phyloP scores from a whole-genome alignment of 2,888 invertebrate species.

The Zaprionus lineosus region DNA sequence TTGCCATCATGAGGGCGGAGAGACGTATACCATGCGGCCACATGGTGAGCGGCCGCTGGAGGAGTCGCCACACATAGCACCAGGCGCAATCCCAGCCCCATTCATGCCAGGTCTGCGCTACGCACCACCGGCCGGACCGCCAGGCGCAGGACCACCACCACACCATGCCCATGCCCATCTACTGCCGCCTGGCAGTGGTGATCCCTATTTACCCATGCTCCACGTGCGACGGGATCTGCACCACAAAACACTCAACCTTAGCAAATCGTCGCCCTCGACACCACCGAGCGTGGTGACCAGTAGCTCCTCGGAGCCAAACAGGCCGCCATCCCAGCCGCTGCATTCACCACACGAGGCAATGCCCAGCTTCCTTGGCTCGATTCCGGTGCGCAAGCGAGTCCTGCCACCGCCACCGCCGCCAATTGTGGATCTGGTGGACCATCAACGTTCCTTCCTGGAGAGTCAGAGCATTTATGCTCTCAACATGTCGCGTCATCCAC shows the following conservation, averaged over 20 bases:
- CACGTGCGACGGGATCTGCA: conserved; percentile 91
- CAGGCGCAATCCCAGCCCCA: neutral
- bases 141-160: conserved; percentile 28
- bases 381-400: conserved; percentile 81
- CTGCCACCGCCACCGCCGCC: conserved; percentile 67
- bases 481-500: conserved; percentile 80
- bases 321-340: conserved; percentile 78
- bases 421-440: conserved; percentile 63
- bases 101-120: conserved; percentile 44
- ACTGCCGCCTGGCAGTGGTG: conserved; percentile 61
- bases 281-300: conserved; percentile 45
- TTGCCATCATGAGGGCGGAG: conserved; percentile 87
- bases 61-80: conserved; percentile 37
- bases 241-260: conserved; percentile 82
- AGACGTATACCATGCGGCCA: conserved; percentile 90
- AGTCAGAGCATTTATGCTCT: conserved; percentile 67
- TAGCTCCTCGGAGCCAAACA: conserved; percentile 61
- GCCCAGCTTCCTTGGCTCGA: conserved; percentile 82
- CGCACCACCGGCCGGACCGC: conserved; percentile 40
- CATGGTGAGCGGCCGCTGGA: conserved; percentile 83
- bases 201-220: conserved; percentile 85
- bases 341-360: conserved; percentile 81
- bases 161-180: conserved; percentile 53
- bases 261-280: conserved; percentile 41
- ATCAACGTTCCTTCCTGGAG: conserved; percentile 54